Base-by-base conservation (phyloP, 2,888 invertebrate genomes). In the Agriotes lineatus region DNA sequence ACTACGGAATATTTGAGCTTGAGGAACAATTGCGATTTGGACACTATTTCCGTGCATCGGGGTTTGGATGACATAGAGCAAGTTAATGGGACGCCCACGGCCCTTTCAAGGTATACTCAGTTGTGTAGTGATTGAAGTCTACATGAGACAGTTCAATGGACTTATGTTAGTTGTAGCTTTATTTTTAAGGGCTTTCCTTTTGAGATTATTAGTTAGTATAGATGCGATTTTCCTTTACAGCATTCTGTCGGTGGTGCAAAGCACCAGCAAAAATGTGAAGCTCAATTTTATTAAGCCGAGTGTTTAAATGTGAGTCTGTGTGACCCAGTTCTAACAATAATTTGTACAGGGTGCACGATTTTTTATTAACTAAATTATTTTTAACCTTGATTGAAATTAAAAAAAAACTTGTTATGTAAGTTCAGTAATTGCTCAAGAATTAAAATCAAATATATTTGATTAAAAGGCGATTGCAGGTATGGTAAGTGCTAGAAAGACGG, bases 1-100 rank as follows among this genome's bases (percentile, higher is more conserved):
- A 96, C 95, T 0, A 77, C 90, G 0, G 96, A 96, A 72, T 97
- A 95, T 80, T 83, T 90, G 54, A 87, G 90, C 4, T 84, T 88
- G 2, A 81, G 83, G 59, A 82, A 84, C 66, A 79, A 80, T 5
- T 82, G 82, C 2, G 82, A 81, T 57, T 73, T 89, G 45, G 93
- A 94, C 78, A 85, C 89, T 0, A 90, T 96, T 35, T 93, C 93
- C 0, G 89, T 96, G 10, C 95, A 95, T 80, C 87, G 94, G 7
- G 96, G 95, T 0, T 83, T 95, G 14, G 95, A 95, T 77, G 93
- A 93, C 77, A 85, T 89, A 64, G 87, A 88, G 54, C 75, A 80
- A 35, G 64, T 77, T 5, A 75, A 75, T 30, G 76, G 76, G 9
- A 72, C 79, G 4, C 77, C 80, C 0, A 73, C 73, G 1, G 69